Evolutionary conservation across 2,888 invertebrate species (phyloP), one percentile per base, ranked within the genome.

Genomic region (Cyaniris semiargus): DNA sequence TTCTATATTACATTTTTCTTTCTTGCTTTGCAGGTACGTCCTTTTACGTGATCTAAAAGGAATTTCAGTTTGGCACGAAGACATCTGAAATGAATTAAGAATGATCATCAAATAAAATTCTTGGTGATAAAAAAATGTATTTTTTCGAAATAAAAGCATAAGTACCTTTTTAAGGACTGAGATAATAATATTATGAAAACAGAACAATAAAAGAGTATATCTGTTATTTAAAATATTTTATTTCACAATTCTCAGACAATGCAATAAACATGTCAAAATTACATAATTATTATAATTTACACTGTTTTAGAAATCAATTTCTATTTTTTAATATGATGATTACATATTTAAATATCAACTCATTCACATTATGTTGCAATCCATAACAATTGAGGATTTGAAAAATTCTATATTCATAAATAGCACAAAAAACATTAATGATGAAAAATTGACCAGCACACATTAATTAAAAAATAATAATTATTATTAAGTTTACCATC

Each of bases 1-100:
- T 84, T 91, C 90, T 70, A 80, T 81, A 79, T 89, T 87, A n/a
- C 82, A 80, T 81, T 86, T 85, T 23, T 78, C 80, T 79, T 83
- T 84, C 75, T 83, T 85, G 72, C 80, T 81, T 74, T 81, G 83
- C 48, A 85, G 78, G 79, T 85, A 83, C 5, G 89, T 86, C 79
- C 89, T 94, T 82, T 95, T 95, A 15, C 94, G 89, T 38, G 91
- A 86, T 81, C 88, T 91, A 81, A 95, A 95, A 10, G 93, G 89
- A 78, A 95, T 92, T 1, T 88, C 90, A 56, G 90, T 88, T 85
- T 95, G 95, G 21, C 91, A 82, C 44, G 89, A 85, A 76, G 93
- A 87, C 94, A 94, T 94, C 90, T 92, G 85, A 81, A 87, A 86
- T 77, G 71, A 75, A 71, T 60, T 70, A 44, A 53, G 13, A 31